Conservation (phyloP, 2,797 vertebrate genomes). For the Poecilia velifera region DNA sequence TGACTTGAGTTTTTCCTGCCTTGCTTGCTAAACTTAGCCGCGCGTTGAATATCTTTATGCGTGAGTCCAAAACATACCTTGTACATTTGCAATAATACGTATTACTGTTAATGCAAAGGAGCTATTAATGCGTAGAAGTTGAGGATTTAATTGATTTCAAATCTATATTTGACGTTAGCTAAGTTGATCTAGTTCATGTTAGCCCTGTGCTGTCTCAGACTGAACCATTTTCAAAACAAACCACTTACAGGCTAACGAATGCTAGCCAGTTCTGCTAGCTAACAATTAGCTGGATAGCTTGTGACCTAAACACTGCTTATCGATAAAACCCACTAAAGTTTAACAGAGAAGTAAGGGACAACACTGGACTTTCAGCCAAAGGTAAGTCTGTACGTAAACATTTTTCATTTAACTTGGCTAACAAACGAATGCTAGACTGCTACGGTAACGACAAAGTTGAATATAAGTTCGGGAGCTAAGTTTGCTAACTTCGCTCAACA, state of each 20-base stretch:
- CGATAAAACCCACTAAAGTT: constrained; percentile 34
- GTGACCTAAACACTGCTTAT: constrained; percentile 47
- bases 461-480: constrained; percentile 57
- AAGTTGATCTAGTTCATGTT: constrained; percentile 69
- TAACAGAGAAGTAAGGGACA: constrained; percentile 27
- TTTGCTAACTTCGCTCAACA: constrained; percentile 52
- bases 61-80: constrained; percentile 44
- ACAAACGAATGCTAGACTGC: constrained; percentile 14
- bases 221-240: constrained; percentile 79
- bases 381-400: constrained; percentile 52
- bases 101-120: background rate
- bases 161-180: constrained; percentile 64
- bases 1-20: constrained; percentile 82
- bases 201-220: constrained; percentile 53
- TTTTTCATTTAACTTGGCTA: constrained; percentile 7
- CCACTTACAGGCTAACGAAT: constrained; percentile 64
- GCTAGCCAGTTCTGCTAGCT: constrained; percentile 51
- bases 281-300: constrained; percentile 50
- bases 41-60: constrained; percentile 48
- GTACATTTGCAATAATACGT: constrained; percentile 12
- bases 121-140: constrained; percentile 1
- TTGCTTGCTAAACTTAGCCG: constrained; percentile 74
- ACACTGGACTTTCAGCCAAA: constrained; percentile 43
- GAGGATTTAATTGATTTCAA: constrained; percentile 41
- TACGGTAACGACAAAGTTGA: constrained; percentile 63